Evolutionary conservation across 2,797 vertebrate species (phyloP), one percentile per base, ranked within the genome.

Genomic region (Oceanodroma leucorhoa): DNA sequence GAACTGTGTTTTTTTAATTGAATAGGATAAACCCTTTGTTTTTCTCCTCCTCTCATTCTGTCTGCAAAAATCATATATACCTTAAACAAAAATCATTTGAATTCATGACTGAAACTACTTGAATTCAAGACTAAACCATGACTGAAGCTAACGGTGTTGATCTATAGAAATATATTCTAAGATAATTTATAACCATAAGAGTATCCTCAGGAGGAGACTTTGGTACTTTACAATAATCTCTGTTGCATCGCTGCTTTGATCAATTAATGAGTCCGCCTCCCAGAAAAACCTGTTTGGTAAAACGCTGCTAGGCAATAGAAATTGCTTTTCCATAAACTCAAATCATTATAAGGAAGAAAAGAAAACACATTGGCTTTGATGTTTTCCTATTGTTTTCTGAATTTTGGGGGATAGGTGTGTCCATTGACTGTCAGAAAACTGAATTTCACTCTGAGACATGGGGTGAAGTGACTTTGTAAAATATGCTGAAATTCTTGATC

Each of bases 21-120:
- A 89, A 65, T n/a, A 72, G 87, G 65, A 80, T 72, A 90, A 92
- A 93, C 67, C 29, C 15, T 90, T 80, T 8, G 8, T 90, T 94
- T 93, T 94, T 92, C 81, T 79, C 43, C 40, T 87, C 36, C 50
- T 95, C 34, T 79, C n/a, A 21, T 50, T 50, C 34, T 36, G 5
- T 64, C 40, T 36, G 18, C 69, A 65, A 86, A 91, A 75, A 65
- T 58, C n/a, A 23, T 54, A 54, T 61, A 11, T 30, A 72, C 62
- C 65, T 91, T 61, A 36, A 95, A 93, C 46, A 92, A 77, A 89
- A 67, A 48, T 62, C 1, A 76, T 77, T 88, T 75, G 58, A 94
- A 95, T 90, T 89, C 10, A 14, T 55, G 45, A 48, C 38, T 84
- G 50, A 86, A 89, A 82, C 66, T 62, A 51, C 64, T 69, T 69